Evolutionary conservation across 2,797 vertebrate species (phyloP), one percentile per base, ranked within the genome.

Genomic region (Diglossa cyanea): DNA sequence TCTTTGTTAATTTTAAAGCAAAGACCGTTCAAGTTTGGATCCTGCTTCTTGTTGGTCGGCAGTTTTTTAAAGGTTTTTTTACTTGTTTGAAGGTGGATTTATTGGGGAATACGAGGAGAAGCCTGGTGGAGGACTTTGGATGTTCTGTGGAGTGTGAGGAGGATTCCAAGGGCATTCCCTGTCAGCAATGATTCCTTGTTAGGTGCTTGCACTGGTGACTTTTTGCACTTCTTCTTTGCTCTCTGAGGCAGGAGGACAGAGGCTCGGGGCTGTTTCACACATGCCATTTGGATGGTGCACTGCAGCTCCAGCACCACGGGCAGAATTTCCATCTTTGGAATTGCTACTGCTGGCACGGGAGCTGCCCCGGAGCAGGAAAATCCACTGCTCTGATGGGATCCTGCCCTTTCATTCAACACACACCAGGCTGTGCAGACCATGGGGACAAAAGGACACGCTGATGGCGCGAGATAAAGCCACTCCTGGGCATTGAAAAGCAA

Each of bases 261-360:
- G 72, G 35, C 90, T 67, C 26, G 55, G 50, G 15, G 77, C 86
- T 53, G 48, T 68, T 72, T 2, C 88, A 24, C 72, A 62, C 55
- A 28, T 77, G 78, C 90, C 92, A 26, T 93, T 68, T 54, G 8
- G 9, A 60, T 92, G 84, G 45, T 63, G 78, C 60, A 2, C 80
- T 75, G 62, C 62, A 47, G 26, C 86, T 90, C 90, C 42, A 30
- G 7, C 83, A 18, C 88, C 86, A 54, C 20, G 4, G 88, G 11
- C 93, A 88, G 31, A 60, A 96, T 95, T 96, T 90, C 93, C 92
- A 94, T 94, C 92, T 96, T 96, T 95, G 95, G 94, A 92, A 45
- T 72, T 91, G 88, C 94, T 92, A 44, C 94, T 0, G 47, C 73
- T 51, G 25, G 15, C 86, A 71, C 30, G 0, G 68, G 25, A 68